Evolutionary conservation across 2,888 invertebrate species (phyloP).

Genomic region (Griposia aprilina): DNA sequence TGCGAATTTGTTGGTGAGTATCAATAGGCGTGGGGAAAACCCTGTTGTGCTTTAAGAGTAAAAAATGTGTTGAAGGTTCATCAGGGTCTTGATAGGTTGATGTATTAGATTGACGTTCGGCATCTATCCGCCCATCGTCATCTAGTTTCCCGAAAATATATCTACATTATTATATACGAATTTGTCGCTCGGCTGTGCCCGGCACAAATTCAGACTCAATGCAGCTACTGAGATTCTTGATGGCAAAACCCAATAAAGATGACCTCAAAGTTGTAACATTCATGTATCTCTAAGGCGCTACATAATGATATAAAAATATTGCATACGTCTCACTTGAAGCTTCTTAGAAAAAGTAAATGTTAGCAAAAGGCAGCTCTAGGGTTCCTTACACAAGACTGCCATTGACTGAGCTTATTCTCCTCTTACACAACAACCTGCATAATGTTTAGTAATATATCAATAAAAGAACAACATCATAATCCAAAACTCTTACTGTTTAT

Average conservation of each 20-base stretch:
- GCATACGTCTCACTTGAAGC: background rate
- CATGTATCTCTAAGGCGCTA: background rate
- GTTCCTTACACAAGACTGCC: slow-evolving; percentile 20
- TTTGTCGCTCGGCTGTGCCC: background rate
- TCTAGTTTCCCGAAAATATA: no score
- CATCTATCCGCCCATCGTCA: no score
- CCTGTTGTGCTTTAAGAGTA: background rate
- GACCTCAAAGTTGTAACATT: background rate
- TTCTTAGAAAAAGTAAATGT: slow-evolving; percentile 13
- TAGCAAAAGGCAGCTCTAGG: background rate
- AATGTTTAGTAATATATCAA: slow-evolving; percentile 7
- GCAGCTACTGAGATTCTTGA: background rate
- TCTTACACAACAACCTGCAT: slow-evolving; percentile 17
- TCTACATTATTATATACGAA: no score
- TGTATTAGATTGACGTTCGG: slow-evolving; percentile 3
- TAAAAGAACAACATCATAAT: background rate
- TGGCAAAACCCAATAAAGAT: background rate
- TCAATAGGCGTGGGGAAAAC: background rate
- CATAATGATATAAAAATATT: background rate
- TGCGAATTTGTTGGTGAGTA: background rate
- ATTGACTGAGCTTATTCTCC: slow-evolving; percentile 29
- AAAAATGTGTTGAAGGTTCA: slow-evolving; percentile 20
- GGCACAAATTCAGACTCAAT: background rate
- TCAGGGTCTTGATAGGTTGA: background rate
- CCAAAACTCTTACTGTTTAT: slow-evolving; percentile 2